phyloP scores from a whole-genome alignment of 2,113 vertebrate genomes.

The Perca schrenkii region DNA sequence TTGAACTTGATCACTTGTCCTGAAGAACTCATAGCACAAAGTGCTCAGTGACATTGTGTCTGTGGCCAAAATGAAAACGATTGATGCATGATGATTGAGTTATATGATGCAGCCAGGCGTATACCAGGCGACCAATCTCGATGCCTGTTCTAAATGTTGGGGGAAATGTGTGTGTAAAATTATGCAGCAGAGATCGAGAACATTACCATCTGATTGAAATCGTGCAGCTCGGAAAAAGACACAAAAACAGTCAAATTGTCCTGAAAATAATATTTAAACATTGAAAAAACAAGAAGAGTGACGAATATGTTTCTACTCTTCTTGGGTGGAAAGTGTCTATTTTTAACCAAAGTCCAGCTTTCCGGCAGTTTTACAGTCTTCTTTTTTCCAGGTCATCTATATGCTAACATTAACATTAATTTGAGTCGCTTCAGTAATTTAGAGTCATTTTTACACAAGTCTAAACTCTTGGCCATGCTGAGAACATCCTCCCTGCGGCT shows the following conservation, averaged over 20 bases:
- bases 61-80: too few relatives aligned
- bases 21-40: too few relatives aligned
- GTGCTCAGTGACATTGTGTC: too few relatives aligned
- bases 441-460: slow-evolving; percentile 25
- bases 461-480: background rate
- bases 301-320: background rate
- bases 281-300: background rate
- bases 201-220: background rate
- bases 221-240: background rate
- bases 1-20: too few relatives aligned
- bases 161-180: background rate
- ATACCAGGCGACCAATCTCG: too few relatives aligned
- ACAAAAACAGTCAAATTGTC: background rate
- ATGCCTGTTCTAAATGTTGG: background rate
- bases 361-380: too few relatives aligned
- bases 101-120: too few relatives aligned
- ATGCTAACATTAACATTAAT: slow-evolving; percentile 36
- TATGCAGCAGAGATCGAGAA: background rate
- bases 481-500: slow-evolving; percentile 41
- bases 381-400: slow-evolving; percentile 13
- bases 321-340: background rate
- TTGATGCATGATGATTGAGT: too few relatives aligned
- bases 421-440: slow-evolving; percentile 23
- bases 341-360: background rate
- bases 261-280: background rate